Base-by-base conservation (phyloP, 2,797 vertebrate genomes). In the Salarias fasciatus region DNA sequence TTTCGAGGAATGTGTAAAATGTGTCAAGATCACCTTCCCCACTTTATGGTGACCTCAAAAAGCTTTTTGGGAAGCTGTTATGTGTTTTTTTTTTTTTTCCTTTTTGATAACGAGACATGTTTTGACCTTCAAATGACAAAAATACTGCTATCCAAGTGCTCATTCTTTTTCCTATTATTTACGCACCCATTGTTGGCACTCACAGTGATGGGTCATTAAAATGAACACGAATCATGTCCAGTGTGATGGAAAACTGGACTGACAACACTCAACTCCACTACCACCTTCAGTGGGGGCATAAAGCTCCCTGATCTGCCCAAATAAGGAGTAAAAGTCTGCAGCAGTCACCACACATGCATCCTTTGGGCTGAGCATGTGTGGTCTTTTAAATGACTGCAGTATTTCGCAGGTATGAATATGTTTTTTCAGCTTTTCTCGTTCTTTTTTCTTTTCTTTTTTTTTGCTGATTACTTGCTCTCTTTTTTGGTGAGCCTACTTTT, bases 41-140 rank as follows among this genome's bases (percentile, higher is more conserved):
- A 58, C 63, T 85, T 76, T 40, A 48, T 5, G 0, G 6, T 77
- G 69, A 83, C 80, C 80, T 86, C 60, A 54, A 72, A 84, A 73
- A 59, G 55, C 65, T 72, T 81, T 76, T 72, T 41, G 31, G 42
- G n/a, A 55, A 54, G 49, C 37, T 52, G 37, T 55, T 60, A 45
- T 53, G n/a, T 56, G 24, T 24, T 46, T 37, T 40, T 11, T 38
- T 11, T 38, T 44, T n/a, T 10, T 11, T 8, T 37, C 33, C 18
- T 7, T 1, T 9, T 38, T 15, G 31, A n/a, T 1, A 3, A 43
- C 50, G 31, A 11, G 55, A 59, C 28, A 33, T 5, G 9, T 50
- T 73, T 73, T 76, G 66, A 82, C 75, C 73, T 74, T 82, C 45
- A 73, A 33, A 37, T 2, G 28, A 60, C 28, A 55, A 56, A 62